Percentiles rank a stretch among this genome's conserved stretches.
Evolutionary conservation across 37 sponge, comb jelly and placozoan species (phyloP).

Genomic region (Ianthella basta): DNA sequence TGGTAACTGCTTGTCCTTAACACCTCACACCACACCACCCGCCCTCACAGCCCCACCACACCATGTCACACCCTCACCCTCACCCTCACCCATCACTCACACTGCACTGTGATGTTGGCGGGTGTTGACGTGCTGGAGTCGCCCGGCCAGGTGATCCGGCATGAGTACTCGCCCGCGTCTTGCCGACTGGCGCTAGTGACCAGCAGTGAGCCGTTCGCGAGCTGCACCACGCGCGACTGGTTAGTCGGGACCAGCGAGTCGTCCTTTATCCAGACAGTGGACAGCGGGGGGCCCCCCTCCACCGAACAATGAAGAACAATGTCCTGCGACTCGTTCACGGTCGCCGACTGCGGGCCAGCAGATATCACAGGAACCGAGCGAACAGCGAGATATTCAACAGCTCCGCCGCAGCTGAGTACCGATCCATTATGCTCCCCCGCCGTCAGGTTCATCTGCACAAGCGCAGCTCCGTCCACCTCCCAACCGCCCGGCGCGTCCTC

Average conservation of each 20-base stretch:
- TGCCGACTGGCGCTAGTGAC: neutral
- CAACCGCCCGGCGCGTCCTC: too few relatives aligned
- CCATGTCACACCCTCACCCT: constrained; percentile 10
- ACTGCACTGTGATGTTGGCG: neutral
- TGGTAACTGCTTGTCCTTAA: too few relatives aligned
- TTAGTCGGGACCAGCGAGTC: neutral
- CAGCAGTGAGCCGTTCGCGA: neutral
- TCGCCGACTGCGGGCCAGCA: neutral
- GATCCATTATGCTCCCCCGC: too few relatives aligned
- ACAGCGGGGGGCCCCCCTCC: neutral
- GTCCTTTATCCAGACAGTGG: neutral
- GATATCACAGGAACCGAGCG: neutral
- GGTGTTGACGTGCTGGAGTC: neutral
- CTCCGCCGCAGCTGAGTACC: too few relatives aligned
- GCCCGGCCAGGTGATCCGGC: neutral
- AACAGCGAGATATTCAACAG: neutral
- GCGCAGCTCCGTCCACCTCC: too few relatives aligned
- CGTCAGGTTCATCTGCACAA: too few relatives aligned
- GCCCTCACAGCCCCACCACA: too few relatives aligned
- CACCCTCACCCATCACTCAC: neutral
- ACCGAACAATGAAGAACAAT: neutral
- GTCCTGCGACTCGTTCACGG: neutral
- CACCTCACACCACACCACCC: neutral
- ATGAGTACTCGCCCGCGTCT: neutral
- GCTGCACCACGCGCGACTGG: neutral